These are phyloP conservation scores for Limosa lapponica DNA, from an alignment of 2,797 vertebrate genomes.

Conservation along the genomic window DNA sequence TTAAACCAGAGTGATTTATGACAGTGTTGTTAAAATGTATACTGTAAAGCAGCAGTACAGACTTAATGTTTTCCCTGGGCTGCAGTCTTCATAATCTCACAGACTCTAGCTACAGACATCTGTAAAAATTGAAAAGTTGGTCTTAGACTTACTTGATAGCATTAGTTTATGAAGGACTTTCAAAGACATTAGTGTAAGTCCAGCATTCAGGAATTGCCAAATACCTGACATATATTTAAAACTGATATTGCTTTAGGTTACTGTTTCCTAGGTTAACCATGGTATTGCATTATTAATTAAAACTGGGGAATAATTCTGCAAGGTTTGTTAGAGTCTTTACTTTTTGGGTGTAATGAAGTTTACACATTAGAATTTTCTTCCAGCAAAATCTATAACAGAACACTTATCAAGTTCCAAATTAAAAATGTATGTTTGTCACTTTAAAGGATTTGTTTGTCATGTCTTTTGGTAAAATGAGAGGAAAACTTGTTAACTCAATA, in stretches of 20 bases:
- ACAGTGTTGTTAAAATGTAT: not conserved
- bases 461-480: not conserved
- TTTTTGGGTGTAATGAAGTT: not conserved
- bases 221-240: not conserved
- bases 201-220: not conserved
- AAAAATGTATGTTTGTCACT: not conserved
- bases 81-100: not conserved
- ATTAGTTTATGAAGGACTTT: not conserved
- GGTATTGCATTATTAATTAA: not conserved
- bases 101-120: not conserved
- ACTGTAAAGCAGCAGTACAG: not conserved
- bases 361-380: not conserved
- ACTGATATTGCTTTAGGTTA: not conserved
- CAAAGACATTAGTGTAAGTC: not conserved
- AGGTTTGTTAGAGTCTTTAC: too few relatives aligned
- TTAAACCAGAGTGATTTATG: not conserved
- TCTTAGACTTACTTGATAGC: not conserved
- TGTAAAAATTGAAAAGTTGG: not conserved
- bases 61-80: not conserved
- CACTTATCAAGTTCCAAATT: not conserved
- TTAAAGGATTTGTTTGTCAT: not conserved
- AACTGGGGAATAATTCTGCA: not conserved
- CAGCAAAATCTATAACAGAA: not conserved
- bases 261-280: not conserved
- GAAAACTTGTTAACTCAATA: not conserved